phyloP scores from a whole-genome alignment of 2,888 invertebrate species.

The Lycaena phlaeas region DNA sequence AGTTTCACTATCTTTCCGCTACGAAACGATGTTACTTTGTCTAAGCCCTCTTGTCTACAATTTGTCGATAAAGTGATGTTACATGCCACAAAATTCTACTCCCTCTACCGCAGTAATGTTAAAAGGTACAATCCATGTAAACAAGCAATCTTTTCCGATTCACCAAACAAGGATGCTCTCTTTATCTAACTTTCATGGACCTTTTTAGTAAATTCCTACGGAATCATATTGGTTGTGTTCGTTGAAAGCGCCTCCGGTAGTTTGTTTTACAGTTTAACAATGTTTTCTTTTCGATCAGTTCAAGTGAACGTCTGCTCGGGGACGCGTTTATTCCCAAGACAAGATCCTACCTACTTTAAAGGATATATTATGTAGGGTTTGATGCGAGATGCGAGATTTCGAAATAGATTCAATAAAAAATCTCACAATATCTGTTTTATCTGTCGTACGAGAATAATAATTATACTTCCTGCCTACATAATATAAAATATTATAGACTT shows the following conservation, averaged over 20 bases:
- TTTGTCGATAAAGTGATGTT: too few species aligned
- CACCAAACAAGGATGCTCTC: slow-evolving; percentile 1
- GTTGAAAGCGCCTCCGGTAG: slow-evolving; percentile 40
- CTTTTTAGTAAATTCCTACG: slow-evolving; percentile 17
- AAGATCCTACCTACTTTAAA: slow-evolving; percentile 27
- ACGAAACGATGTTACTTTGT: too few species aligned
- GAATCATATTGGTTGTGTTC: slow-evolving; percentile 26
- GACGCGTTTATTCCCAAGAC: slow-evolving; percentile 28
- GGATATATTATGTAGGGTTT: too few species aligned
- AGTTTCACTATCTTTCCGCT: too few species aligned
- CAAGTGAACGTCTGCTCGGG: slow-evolving; percentile 46
- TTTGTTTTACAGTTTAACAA: slow-evolving; percentile 61
- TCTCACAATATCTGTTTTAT: too few species aligned
- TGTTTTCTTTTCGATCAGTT: slow-evolving; percentile 58
- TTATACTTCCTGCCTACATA: too few species aligned
- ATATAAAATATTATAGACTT: too few species aligned
- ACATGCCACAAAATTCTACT: background rate
- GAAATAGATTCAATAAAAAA: too few species aligned
- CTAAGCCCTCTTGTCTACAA: too few species aligned
- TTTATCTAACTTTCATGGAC: slow-evolving; percentile 6
- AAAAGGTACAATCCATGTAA: slow-evolving; percentile 3
- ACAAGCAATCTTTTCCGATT: slow-evolving; percentile 12
- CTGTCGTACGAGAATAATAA: too few species aligned
- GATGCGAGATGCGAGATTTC: too few species aligned
- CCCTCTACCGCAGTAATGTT: background rate